Conservation (phyloP, 2,113 vertebrate genomes). For the Lathamus discolor region DNA sequence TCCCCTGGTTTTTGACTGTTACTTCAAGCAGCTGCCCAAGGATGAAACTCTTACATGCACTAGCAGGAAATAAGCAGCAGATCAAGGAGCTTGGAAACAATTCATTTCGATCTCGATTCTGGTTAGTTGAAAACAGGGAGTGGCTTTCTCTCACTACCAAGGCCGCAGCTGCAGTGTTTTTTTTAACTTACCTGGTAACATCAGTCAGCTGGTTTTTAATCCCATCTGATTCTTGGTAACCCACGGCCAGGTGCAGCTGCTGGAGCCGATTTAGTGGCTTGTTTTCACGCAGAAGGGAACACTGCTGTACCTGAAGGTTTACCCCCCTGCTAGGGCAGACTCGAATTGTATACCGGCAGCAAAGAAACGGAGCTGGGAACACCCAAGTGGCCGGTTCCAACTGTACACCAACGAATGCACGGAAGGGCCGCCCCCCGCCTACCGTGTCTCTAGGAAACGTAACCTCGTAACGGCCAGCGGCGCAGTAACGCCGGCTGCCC, state of each 20-base stretch:
- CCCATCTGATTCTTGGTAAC: not conserved
- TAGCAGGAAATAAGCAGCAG: not conserved
- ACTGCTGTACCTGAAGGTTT: not conserved
- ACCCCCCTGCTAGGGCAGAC: not conserved
- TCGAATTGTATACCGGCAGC: fast-evolving
- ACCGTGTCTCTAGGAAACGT: fast-evolving
- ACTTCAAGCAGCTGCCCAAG: not conserved
- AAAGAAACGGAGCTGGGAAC: fast-evolving
- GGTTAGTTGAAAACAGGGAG: fast-evolving
- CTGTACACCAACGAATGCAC: not conserved
- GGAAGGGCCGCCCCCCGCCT: not conserved
- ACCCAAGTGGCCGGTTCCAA: fast-evolving
- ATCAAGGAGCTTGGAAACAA: not conserved
- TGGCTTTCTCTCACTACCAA: not conserved
- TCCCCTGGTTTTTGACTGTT: not conserved
- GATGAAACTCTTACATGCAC: not conserved
- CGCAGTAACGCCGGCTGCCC: fast-evolving
- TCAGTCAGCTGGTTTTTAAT: not conserved
- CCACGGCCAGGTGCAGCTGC: fast-evolving
- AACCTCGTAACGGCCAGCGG: fast-evolving
- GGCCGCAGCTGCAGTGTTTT: not conserved
- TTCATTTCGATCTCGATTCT: not conserved
- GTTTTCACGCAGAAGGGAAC: not conserved
- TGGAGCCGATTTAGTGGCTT: no score
- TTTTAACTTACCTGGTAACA: fast-evolving